These are phyloP conservation scores for Stenchaetothrips biformis DNA, from an alignment of 2,888 invertebrate genomes.

Conservation along the genomic window DNA sequence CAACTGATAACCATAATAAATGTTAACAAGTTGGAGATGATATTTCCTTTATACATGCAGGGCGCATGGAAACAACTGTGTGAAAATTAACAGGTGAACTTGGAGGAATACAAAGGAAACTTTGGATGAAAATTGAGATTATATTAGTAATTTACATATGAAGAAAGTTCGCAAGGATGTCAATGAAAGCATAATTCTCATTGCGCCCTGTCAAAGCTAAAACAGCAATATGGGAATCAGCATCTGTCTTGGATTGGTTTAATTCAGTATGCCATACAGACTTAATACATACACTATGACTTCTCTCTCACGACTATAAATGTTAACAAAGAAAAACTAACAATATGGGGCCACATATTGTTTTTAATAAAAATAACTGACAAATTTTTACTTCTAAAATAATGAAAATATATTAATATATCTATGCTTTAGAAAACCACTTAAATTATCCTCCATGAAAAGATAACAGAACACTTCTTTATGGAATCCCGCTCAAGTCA, in stretches of 20 bases:
- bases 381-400: constrained; percentile 22
- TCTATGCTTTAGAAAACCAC: constrained; percentile 23
- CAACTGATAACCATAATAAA: constrained; percentile 19
- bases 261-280: constrained; percentile 20
- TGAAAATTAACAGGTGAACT: constrained; percentile 24
- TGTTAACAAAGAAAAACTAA: constrained; percentile 24
- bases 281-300: constrained; percentile 23
- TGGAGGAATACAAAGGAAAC: constrained; percentile 10
- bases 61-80: constrained; percentile 20
- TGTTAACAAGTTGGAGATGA: constrained; percentile 22
- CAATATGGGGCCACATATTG: constrained; percentile 20
- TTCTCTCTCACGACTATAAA: constrained; percentile 25
- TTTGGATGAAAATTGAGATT: not conserved
- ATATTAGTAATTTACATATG: not conserved
- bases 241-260: constrained; percentile 16
- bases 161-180: constrained; percentile 4
- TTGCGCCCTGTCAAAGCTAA: constrained; percentile 17
- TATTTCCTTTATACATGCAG: constrained; percentile 14
- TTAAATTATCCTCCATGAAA: constrained; percentile 24
- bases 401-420: constrained; percentile 25
- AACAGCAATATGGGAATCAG: constrained; percentile 24
- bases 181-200: constrained; percentile 2
- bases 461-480: constrained; percentile 25
- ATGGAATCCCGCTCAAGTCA: constrained; percentile 21
- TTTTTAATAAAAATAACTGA: constrained; percentile 25